Percentiles rank a stretch among this genome's conserved stretches.
Evolutionary conservation across 35 echinoderm and acorn worm genomes (phyloP).

Genomic region (Strongylocentrotus purpuratus): DNA sequence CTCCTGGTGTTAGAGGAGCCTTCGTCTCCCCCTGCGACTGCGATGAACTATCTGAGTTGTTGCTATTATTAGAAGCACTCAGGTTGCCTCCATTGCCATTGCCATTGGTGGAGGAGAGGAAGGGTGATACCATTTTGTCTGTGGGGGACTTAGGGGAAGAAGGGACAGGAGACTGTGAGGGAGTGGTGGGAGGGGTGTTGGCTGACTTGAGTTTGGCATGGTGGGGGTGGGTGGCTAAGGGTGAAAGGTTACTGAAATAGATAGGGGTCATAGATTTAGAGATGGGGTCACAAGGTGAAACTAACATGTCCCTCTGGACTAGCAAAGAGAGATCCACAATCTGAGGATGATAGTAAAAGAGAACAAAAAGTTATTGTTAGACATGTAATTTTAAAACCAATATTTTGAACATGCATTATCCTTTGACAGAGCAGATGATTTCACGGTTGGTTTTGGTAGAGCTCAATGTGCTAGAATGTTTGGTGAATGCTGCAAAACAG

Average conservation of each 20-base stretch:
- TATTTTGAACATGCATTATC: not conserved
- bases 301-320: conserved; percentile 75
- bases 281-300: conserved; percentile 71
- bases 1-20: conserved; percentile 31
- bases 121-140: conserved; percentile 82
- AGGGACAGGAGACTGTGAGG: conserved; percentile 70
- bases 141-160: conserved; percentile 83
- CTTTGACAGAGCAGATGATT: not conserved
- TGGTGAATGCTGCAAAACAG: not conserved
- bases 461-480: not conserved
- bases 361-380: not conserved
- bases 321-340: conserved; percentile 89
- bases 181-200: conserved; percentile 68
- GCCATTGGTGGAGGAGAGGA: conserved; percentile 70
- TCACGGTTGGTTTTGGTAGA: too few species aligned
- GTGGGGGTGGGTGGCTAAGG: conserved; percentile 48
- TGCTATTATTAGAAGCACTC: conserved; percentile 71
- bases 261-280: conserved; percentile 76
- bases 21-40: conserved; percentile 63
- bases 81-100: conserved; percentile 47
- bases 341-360: conserved; percentile 50
- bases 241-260: conserved; percentile 71
- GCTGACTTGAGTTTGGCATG: conserved; percentile 48
- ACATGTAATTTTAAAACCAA: not conserved
- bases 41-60: conserved; percentile 75